Percentiles rank a stretch among this genome's conserved stretches.
Evolutionary conservation across 1,140 invertebrate species (phyloP).

Genomic region (Calliopsis andreniformis): DNA sequence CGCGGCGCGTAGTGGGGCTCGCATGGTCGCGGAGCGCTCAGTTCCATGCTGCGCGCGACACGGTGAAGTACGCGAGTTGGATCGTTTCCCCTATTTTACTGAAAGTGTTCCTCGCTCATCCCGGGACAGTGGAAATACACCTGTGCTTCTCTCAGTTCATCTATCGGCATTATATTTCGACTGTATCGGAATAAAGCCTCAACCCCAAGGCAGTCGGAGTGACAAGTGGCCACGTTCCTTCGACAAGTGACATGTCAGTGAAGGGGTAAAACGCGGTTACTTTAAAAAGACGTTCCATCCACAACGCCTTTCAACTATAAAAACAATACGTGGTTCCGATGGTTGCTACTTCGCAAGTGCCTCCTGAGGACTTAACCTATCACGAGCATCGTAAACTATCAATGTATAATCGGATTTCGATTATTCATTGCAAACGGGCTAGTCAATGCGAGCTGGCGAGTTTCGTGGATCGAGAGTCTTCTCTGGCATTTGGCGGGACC

Average conservation of each 20-base stretch:
- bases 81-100: background rate
- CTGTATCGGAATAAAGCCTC: too few species aligned
- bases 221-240: background rate
- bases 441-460: background rate
- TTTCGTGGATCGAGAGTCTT: background rate
- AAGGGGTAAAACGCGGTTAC: background rate
- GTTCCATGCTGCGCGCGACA: conserved; percentile 70
- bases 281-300: background rate
- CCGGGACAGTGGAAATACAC: background rate
- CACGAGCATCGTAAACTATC: background rate
- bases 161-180: background rate
- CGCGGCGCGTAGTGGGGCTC: conserved; percentile 38
- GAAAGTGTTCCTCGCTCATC: background rate
- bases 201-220: conserved; percentile 1
- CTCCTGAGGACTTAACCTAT: background rate
- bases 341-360: background rate
- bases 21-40: conserved; percentile 58
- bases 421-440: background rate
- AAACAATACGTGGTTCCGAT: background rate
- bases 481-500: conserved; percentile 8
- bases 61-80: conserved; percentile 12
- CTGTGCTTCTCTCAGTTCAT: background rate
- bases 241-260: conserved; percentile 8
- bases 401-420: background rate
- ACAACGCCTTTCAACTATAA: background rate